Percentiles rank a stretch among this genome's conserved stretches.
Evolutionary conservation across 1,140 invertebrate species (phyloP).

Genomic region (Delia radicum): DNA sequence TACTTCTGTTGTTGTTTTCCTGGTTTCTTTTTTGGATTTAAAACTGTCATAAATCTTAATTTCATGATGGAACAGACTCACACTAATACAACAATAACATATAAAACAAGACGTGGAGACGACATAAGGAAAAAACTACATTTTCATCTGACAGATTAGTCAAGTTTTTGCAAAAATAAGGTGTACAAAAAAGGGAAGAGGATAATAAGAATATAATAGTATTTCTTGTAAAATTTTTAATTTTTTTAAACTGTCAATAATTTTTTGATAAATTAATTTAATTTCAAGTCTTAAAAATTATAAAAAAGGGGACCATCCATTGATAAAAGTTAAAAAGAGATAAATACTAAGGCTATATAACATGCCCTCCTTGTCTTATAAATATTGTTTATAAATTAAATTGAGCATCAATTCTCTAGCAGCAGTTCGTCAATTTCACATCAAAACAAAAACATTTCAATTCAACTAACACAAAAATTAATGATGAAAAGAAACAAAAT

Average conservation of each 20-base stretch:
- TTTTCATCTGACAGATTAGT: not conserved
- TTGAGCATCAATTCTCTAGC: slow-evolving; percentile 10
- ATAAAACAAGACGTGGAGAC: slow-evolving; percentile 7
- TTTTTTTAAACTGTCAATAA: not conserved
- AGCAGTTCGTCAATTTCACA: slow-evolving; percentile 13
- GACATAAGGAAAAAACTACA: not conserved
- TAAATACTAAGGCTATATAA: not conserved
- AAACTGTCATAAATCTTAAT: slow-evolving; percentile 30
- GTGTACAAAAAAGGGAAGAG: too few species aligned
- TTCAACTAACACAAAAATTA: not conserved
- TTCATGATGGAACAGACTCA: not conserved
- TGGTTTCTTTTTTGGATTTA: not conserved
- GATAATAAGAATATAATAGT: not conserved
- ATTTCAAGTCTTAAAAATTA: not conserved
- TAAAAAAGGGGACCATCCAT: not conserved
- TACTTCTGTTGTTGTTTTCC: not conserved
- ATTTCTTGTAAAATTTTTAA: not conserved
- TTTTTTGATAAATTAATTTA: not conserved
- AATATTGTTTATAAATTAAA: not conserved
- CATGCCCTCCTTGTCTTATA: not conserved
- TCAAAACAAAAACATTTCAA: not conserved
- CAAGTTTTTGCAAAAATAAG: too few species aligned
- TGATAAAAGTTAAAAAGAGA: not conserved
- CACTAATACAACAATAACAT: not conserved
- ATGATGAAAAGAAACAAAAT: not conserved